phyloP scores from a whole-genome alignment of 2,113 vertebrate species.

The Ardeotis arabs region DNA sequence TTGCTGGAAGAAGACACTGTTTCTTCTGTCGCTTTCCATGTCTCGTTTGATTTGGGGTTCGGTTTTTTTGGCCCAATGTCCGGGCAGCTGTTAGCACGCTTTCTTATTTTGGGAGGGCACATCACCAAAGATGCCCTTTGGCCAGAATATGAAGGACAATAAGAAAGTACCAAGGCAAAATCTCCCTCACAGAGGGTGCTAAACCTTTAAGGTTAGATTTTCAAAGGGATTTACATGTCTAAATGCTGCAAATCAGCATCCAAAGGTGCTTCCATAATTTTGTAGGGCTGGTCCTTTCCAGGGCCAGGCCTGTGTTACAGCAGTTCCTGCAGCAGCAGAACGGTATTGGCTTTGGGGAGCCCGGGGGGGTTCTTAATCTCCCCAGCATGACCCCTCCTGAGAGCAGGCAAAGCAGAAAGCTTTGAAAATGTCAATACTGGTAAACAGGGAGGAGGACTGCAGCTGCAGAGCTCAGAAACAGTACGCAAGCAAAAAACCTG shows the following conservation, averaged over 20 bases:
- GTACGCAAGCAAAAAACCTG: slow-evolving; percentile 25
- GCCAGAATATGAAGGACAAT: neutral
- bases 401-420: slow-evolving; percentile 16
- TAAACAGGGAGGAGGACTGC: slow-evolving; percentile 38
- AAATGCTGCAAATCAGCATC: slow-evolving; percentile 7
- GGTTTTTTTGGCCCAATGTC: neutral
- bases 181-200: neutral
- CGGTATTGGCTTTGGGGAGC: neutral
- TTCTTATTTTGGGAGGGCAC: neutral
- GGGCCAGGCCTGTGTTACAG: neutral
- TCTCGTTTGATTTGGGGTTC: neutral
- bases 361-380: neutral
- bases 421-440: slow-evolving; percentile 1
- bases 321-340: neutral
- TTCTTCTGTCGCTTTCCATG: neutral
- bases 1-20: neutral
- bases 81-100: neutral
- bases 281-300: neutral
- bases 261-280: neutral
- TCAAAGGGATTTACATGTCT: neutral
- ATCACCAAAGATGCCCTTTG: neutral
- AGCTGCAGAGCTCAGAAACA: slow-evolving; percentile 44
- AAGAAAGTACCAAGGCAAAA: neutral
- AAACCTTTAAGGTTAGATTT: neutral
- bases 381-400: neutral